These are phyloP conservation scores for Yasuhikotakia modesta DNA, from an alignment of 2,797 vertebrate species.

Conservation along the genomic window DNA sequence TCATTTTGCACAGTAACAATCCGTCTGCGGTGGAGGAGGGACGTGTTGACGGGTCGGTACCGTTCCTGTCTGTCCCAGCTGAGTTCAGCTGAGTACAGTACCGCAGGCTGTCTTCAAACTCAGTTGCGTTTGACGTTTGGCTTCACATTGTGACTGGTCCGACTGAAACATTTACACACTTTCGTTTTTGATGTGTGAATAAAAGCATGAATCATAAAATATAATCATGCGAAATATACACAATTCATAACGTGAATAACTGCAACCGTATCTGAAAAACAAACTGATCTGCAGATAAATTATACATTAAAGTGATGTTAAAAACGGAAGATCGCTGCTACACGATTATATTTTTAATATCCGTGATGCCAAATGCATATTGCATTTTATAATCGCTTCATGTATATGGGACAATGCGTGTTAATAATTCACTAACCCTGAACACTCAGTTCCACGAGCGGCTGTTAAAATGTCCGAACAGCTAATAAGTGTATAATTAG, in stretches of 20 bases:
- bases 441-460: conserved; percentile 12
- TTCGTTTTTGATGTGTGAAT: neutral
- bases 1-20: neutral
- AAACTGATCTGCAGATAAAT: neutral
- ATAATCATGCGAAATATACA: no score
- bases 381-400: conserved; percentile 15
- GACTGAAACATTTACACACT: conserved; percentile 11
- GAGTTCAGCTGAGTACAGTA: conserved; percentile 1
- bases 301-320: conserved; percentile 8
- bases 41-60: neutral
- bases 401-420: conserved; percentile 14
- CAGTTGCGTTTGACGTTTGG: neutral
- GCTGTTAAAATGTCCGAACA: conserved; percentile 37
- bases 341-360: conserved; percentile 13
- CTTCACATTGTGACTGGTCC: neutral
- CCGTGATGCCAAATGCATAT: conserved; percentile 10
- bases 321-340: neutral
- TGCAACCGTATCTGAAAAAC: neutral
- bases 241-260: neutral
- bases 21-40: neutral
- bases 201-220: no score
- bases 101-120: neutral
- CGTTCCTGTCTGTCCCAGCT: neutral
- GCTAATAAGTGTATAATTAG: conserved; percentile 44
- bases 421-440: neutral